Evolutionary conservation across 2,113 vertebrate genomes (phyloP), one percentile per base, ranked within the genome.

Genomic region (Struthidea cinerea): DNA sequence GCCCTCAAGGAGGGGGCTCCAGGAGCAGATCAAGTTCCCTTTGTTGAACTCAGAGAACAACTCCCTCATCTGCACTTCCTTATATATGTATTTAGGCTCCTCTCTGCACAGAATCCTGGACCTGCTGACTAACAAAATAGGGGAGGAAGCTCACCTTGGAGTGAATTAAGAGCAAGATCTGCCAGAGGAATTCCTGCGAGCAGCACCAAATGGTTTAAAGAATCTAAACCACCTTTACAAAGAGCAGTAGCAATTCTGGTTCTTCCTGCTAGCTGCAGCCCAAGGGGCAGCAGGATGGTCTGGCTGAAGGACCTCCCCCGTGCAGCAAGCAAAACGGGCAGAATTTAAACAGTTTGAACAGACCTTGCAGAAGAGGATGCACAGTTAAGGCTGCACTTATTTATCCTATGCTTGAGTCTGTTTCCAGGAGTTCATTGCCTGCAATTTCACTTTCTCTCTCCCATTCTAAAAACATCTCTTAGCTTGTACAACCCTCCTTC

Each of bases 401-500:
- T 91, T 61, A 21, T 87, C 39, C 42, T 52, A 1, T 57, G 39
- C 39, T 63, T 37, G 23, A 57, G 15, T 74, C 64, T 77, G 16
- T 91, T 90, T 94, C 55, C 55, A 65, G n/a, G 70, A 94, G 50
- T 46, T 78, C 39, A 39, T 15, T 74, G 46, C 28, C 49, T 73
- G 57, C 63, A 86, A 28, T 91, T 90, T 78, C 28, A 37, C 65
- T 84, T 77, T 82, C 41, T 68, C 20, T 69, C 53, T 87, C 17
- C 28, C 42, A 46, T 71, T 87, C 67, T 93, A 76, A 88, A 96
- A 91, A 74, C 37, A 56, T 89, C 60, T 78, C 86, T 93, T 84
- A 91, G 52, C 73, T 89, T 90, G 49, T 81, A 78, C 92, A 92
- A 94, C 87, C 80, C 63, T 84, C 65, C 69, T 87, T 95, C 80